phyloP scores from a whole-genome alignment of 1,140 invertebrate species.

The Drosophila micromelanica region DNA sequence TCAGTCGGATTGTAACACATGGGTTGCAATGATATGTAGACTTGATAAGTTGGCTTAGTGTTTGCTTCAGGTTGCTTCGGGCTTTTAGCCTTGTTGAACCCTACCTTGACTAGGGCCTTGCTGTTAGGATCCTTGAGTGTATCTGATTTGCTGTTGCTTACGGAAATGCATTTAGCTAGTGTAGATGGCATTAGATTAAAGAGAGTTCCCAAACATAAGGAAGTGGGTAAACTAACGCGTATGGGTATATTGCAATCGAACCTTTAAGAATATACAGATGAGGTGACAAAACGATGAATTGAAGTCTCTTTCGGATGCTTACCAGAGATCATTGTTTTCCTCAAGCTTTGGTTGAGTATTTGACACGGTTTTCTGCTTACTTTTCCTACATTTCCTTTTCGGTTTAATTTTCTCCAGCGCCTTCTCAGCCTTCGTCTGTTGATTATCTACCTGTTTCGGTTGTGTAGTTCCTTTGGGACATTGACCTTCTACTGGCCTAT shows the following conservation, averaged over 20 bases:
- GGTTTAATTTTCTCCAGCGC: constrained; percentile 19
- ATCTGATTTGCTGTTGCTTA: not conserved
- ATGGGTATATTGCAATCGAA: constrained; percentile 65
- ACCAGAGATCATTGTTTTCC: not conserved
- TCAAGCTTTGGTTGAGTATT: not conserved
- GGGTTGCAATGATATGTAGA: constrained; percentile 18
- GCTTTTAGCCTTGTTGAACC: not conserved
- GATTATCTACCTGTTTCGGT: not conserved
- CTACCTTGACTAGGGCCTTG: not conserved
- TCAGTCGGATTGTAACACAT: not conserved
- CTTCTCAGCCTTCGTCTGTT: not conserved
- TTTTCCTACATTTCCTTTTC: constrained; percentile 12
- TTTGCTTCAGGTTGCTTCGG: not conserved
- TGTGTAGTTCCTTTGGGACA: too few species aligned
- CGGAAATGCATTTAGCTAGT: not conserved
- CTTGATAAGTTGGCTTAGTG: not conserved
- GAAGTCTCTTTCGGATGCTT: not conserved
- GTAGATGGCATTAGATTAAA: not conserved
- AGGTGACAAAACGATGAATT: not conserved
- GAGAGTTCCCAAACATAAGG: constrained; percentile 14
- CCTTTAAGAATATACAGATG: constrained; percentile 7
- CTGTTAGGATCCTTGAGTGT: not conserved
- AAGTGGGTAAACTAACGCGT: constrained; percentile 48
- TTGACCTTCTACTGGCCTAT: too few species aligned
- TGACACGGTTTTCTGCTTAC: not conserved